Conservation (phyloP, 2,888 invertebrate species). For the Altica lythri region DNA sequence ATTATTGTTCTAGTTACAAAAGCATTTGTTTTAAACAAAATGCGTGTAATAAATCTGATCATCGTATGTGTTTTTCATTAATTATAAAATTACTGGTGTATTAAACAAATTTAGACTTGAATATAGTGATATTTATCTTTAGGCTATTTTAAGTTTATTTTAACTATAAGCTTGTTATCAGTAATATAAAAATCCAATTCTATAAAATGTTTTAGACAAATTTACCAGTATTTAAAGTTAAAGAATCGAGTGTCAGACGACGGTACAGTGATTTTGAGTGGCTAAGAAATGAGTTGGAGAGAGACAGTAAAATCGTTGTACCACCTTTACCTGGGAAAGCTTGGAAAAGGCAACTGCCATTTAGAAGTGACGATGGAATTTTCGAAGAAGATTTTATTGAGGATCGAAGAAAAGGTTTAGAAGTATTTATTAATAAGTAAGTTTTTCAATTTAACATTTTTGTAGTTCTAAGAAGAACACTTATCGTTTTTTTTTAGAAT, state of each 20-base stretch:
- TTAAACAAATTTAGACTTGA: too few species aligned
- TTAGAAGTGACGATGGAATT: slow-evolving; percentile 97
- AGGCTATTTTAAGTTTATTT: too few species aligned
- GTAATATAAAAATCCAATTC: too few species aligned
- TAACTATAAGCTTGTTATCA: too few species aligned
- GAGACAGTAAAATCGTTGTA: slow-evolving; percentile 99
- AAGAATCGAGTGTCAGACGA: slow-evolving; percentile 95
- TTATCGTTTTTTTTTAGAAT: slow-evolving; percentile 68
- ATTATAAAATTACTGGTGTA: too few species aligned
- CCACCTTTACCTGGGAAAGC: slow-evolving; percentile 98
- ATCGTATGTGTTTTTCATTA: too few species aligned
- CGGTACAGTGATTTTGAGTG: slow-evolving; percentile 99
- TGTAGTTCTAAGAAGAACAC: background rate
- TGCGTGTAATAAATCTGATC: too few species aligned
- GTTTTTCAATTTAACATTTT: slow-evolving; percentile 43
- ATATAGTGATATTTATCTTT: too few species aligned
- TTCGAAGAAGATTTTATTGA: slow-evolving; percentile 99
- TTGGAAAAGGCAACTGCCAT: slow-evolving; percentile 97
- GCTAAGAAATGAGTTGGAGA: slow-evolving; percentile 96
- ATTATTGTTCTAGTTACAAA: too few species aligned
- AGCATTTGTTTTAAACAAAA: too few species aligned
- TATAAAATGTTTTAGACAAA: slow-evolving; percentile 99
- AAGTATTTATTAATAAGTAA: slow-evolving; percentile 98
- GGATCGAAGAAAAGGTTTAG: slow-evolving; percentile 95
- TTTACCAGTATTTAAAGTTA: slow-evolving; percentile 98